Evolutionary conservation across 1,140 invertebrate species (phyloP).

Genomic region (Littorina saxatilis): DNA sequence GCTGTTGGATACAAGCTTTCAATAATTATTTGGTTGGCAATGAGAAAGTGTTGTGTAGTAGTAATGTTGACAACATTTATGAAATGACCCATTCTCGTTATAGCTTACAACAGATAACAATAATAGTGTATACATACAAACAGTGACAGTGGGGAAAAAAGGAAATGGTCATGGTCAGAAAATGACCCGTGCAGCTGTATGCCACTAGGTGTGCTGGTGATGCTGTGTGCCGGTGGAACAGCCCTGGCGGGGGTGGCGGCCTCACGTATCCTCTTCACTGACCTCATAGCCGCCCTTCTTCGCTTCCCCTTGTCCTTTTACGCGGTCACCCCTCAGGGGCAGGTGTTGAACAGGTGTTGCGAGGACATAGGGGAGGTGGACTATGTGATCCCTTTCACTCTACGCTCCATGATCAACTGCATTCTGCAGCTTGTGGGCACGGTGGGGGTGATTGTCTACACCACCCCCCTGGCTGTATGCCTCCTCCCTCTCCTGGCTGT

Average conservation of each 20-base stretch:
- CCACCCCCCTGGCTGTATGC: slow-evolving; percentile 88
- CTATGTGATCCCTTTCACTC: slow-evolving; percentile 76
- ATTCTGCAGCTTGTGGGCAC: slow-evolving; percentile 87
- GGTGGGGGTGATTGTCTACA: slow-evolving; percentile 90
- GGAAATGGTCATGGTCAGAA: too few species aligned
- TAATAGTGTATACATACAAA: too few species aligned
- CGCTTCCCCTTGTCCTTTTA: slow-evolving; percentile 83
- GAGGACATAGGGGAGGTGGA: slow-evolving; percentile 78
- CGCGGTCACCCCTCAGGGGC: slow-evolving; percentile 86
- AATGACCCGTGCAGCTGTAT: neutral
- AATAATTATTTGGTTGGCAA: too few species aligned
- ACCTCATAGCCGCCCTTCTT: slow-evolving; percentile 79
- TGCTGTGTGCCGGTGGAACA: slow-evolving; percentile 60
- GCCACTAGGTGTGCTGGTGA: slow-evolving; percentile 65
- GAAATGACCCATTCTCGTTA: too few species aligned
- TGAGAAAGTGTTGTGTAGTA: too few species aligned
- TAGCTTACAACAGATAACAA: too few species aligned
- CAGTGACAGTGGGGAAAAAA: too few species aligned
- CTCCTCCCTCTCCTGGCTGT: slow-evolving; percentile 90
- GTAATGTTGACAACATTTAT: too few species aligned
- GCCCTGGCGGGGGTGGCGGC: slow-evolving; percentile 71
- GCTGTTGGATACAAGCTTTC: too few species aligned
- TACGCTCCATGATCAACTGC: slow-evolving; percentile 75
- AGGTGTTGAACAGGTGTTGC: slow-evolving; percentile 85
- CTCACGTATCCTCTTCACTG: slow-evolving; percentile 67